phyloP scores from a whole-genome alignment of 35 echinoderm and acorn worm species.

The Patiria miniata region DNA sequence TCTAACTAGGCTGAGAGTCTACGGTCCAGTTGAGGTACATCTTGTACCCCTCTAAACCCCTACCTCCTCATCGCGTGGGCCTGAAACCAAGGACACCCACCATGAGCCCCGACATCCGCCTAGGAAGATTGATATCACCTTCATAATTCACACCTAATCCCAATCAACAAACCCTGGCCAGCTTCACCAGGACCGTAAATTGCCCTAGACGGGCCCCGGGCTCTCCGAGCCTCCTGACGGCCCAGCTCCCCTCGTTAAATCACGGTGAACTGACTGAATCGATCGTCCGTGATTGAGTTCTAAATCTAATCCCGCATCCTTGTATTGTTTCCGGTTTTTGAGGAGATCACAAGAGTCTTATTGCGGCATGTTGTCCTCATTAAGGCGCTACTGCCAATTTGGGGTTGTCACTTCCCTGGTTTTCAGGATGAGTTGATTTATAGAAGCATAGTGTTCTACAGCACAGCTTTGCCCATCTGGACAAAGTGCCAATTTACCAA shows the following conservation, averaged over 20 bases:
- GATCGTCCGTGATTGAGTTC: neutral
- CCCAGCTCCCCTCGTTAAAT: no score
- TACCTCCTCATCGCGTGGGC: no score
- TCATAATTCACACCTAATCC: conserved; percentile 20
- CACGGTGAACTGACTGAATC: no score
- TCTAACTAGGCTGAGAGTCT: no score
- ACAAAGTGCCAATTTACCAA: no score
- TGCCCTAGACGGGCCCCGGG: neutral
- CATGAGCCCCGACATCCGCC: neutral
- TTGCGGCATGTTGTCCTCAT: conserved; percentile 2
- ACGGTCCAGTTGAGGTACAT: no score
- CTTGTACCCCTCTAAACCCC: no score
- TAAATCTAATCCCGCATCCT: neutral
- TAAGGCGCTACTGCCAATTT: conserved; percentile 17
- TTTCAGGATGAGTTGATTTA: neutral
- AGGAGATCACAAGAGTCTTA: neutral
- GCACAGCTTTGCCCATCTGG: no score
- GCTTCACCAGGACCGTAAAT: neutral
- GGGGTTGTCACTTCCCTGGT: neutral
- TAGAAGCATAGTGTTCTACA: no score
- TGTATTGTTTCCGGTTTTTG: conserved; percentile 3
- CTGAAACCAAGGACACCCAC: neutral
- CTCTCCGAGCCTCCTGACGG: no score
- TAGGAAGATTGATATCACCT: neutral
- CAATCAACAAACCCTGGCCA: neutral